Evolutionary conservation across 2,888 invertebrate genomes (phyloP).

Genomic region (Chaetoderma sp.): DNA sequence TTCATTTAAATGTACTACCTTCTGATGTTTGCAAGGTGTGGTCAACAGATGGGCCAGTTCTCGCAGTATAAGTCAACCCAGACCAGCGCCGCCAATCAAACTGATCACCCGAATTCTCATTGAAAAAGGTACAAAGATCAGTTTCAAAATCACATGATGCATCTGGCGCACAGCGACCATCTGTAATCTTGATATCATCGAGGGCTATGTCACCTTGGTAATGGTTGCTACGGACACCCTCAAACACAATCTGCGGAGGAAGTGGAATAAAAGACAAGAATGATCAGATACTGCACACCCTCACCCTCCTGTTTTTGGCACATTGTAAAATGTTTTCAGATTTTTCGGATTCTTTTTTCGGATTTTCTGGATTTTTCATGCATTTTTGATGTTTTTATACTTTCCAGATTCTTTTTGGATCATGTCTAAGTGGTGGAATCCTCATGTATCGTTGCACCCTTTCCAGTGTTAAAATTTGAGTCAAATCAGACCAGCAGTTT

Average conservation of each 20-base stretch:
- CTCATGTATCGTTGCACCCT: too few species aligned
- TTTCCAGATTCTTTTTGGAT: background rate
- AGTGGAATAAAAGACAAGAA: background rate
- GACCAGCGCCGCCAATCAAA: constrained; percentile 56
- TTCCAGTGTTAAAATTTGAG: too few species aligned
- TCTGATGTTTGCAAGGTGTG: constrained; percentile 50
- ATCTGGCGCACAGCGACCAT: constrained; percentile 36
- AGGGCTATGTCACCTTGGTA: constrained; percentile 37
- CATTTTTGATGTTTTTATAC: background rate
- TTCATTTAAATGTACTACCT: too few species aligned
- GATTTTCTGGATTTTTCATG: too few species aligned
- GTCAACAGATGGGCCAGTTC: constrained; percentile 52
- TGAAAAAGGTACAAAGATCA: background rate
- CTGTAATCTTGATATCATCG: constrained; percentile 41
- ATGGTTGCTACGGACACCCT: constrained; percentile 31
- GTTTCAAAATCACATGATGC: constrained; percentile 25
- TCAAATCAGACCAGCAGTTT: too few species aligned
- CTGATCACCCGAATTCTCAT: constrained; percentile 46
- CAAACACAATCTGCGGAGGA: constrained; percentile 32
- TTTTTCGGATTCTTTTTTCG: too few species aligned
- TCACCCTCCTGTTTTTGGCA: too few species aligned
- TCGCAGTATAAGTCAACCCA: constrained; percentile 52
- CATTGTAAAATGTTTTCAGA: too few species aligned
- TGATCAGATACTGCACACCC: too few species aligned
- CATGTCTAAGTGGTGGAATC: background rate